Conservation (phyloP, 2,113 vertebrate species). For the Mystacornis crossleyi region DNA sequence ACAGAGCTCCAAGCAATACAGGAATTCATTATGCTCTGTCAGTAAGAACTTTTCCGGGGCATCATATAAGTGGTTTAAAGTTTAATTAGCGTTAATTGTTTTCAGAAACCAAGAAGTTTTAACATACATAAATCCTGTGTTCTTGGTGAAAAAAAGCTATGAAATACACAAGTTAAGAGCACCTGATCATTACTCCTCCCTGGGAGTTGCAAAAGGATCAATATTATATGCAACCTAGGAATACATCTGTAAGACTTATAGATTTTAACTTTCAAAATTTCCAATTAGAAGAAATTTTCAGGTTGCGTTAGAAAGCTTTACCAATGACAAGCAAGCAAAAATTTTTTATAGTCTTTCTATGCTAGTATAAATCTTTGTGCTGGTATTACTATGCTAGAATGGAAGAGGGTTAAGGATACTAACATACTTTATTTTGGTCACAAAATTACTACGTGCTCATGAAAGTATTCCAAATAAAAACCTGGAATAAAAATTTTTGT, state of each 20-base stretch:
- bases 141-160: not conserved
- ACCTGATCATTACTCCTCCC: not conserved
- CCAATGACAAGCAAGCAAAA: not conserved
- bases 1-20: not conserved
- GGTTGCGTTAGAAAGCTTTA: not conserved
- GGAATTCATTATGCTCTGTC: not conserved
- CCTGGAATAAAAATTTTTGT: not conserved
- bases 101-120: not conserved
- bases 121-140: not conserved
- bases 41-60: not conserved
- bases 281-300: not conserved
- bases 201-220: not conserved
- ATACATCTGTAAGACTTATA: not conserved
- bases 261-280: not conserved
- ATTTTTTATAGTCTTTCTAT: not conserved
- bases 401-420: not conserved
- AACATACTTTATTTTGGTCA: not conserved
- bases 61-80: not conserved
- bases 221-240: not conserved
- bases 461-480: not conserved
- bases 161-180: not conserved
- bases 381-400: not conserved
- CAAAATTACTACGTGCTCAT: not conserved
- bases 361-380: not conserved
- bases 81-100: not conserved